phyloP scores from a whole-genome alignment of 2,888 invertebrate genomes.

The Lamellibrachia columna region DNA sequence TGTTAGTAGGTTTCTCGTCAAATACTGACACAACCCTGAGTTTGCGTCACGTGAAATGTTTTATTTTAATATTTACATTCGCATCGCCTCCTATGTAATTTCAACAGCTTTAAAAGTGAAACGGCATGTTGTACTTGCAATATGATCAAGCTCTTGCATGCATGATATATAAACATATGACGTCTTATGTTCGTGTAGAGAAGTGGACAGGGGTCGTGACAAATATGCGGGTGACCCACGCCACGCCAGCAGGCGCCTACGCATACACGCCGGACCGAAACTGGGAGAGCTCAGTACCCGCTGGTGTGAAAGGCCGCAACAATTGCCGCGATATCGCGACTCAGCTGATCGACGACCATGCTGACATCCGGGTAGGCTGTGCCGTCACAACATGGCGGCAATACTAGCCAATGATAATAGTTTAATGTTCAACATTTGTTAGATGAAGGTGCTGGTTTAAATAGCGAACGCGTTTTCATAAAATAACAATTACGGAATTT shows the following conservation, averaged over 20 bases:
- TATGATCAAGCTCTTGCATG: no score
- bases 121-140: no score
- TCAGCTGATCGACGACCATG: slow-evolving; percentile 47
- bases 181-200: neutral
- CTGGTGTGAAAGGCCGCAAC: neutral
- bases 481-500: no score
- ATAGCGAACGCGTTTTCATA: no score
- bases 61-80: no score
- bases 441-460: no score
- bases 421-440: neutral
- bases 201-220: slow-evolving; percentile 56
- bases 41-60: no score
- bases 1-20: no score
- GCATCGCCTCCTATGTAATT: no score
- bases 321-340: slow-evolving; percentile 53
- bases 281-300: slow-evolving; percentile 51
- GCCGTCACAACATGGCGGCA: neutral
- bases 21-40: no score
- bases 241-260: slow-evolving; percentile 58
- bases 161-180: neutral
- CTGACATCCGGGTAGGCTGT: slow-evolving; percentile 27
- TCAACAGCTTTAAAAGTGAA: no score
- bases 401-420: neutral
- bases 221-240: slow-evolving; percentile 61
- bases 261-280: slow-evolving; percentile 52